phyloP scores from a whole-genome alignment of 2,797 vertebrate species.

The Paguma larvata region DNA sequence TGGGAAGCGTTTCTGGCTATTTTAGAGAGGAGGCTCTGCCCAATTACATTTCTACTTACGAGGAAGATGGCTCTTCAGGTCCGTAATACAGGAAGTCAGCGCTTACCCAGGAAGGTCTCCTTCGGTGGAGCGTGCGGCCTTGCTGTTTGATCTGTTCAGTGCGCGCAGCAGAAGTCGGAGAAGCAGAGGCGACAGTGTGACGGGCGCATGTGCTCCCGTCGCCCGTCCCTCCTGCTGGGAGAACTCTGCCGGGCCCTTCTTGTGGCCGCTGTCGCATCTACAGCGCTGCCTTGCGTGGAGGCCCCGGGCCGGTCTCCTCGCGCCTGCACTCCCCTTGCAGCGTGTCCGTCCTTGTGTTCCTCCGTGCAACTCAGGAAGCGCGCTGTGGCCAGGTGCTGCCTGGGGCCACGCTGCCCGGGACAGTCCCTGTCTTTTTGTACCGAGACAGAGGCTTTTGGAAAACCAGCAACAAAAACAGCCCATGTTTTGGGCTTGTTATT shows the following conservation, averaged over 20 bases:
- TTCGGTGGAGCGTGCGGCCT: accelerated
- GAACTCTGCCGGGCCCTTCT: background rate
- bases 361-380: background rate
- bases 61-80: background rate
- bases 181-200: accelerated
- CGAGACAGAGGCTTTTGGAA: background rate
- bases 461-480: background rate
- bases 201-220: background rate
- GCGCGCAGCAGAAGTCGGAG: too few relatives aligned
- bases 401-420: background rate
- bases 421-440: background rate
- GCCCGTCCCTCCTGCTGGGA: background rate
- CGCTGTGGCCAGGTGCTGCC: accelerated
- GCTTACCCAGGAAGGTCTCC: background rate
- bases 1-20: background rate
- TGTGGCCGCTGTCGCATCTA: accelerated
- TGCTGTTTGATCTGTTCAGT: background rate
- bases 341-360: accelerated
- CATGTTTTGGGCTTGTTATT: background rate
- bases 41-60: background rate
- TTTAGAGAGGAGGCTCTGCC: background rate
- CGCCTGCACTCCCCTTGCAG: too few relatives aligned
- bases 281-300: background rate
- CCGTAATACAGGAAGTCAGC: background rate
- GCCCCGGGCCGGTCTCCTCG: background rate